Evolutionary conservation across 2,797 vertebrate genomes (phyloP).

Genomic region (Tolypeutes matacus): DNA sequence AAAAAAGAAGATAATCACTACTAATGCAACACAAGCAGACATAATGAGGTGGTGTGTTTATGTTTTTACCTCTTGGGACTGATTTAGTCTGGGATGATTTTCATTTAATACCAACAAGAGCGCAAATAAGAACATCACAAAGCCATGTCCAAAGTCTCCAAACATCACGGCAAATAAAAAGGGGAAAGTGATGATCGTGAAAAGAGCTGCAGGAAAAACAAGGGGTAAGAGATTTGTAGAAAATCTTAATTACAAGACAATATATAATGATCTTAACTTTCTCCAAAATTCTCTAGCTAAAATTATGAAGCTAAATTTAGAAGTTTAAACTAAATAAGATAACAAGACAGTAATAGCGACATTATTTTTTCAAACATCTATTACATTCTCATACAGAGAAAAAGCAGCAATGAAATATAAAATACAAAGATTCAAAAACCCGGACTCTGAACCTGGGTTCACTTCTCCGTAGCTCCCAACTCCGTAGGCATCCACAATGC

Average conservation of each 20-base stretch:
- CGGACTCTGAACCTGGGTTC: slow-evolving; percentile 93
- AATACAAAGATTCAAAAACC: not conserved
- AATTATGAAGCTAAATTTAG: no score
- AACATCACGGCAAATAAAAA: slow-evolving; percentile 99
- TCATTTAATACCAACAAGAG: slow-evolving; percentile 95
- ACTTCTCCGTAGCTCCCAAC: slow-evolving; percentile 96
- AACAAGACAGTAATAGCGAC: fast-evolving
- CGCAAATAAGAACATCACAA: slow-evolving; percentile 94
- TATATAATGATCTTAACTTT: not conserved
- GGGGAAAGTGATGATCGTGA: slow-evolving; percentile 97
- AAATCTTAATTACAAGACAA: not conserved
- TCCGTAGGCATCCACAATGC: slow-evolving; percentile 98
- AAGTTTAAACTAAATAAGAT: no score
- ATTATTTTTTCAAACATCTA: not conserved
- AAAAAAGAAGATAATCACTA: not conserved
- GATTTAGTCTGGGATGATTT: slow-evolving; percentile 91
- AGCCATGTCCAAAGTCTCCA: slow-evolving; percentile 96
- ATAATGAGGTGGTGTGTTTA: fast-evolving
- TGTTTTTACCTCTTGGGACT: slow-evolving; percentile 92
- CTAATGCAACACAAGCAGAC: not conserved
- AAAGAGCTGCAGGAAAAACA: slow-evolving; percentile 91
- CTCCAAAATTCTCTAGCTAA: not conserved
- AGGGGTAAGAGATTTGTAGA: not conserved
- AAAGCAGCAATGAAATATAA: not conserved
- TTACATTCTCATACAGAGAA: no score